A percentile compares a stretch with the other conserved stretches of the same genome.
Evolutionary conservation across 2,888 invertebrate genomes (phyloP).

Genomic region (Netelia inedita): DNA sequence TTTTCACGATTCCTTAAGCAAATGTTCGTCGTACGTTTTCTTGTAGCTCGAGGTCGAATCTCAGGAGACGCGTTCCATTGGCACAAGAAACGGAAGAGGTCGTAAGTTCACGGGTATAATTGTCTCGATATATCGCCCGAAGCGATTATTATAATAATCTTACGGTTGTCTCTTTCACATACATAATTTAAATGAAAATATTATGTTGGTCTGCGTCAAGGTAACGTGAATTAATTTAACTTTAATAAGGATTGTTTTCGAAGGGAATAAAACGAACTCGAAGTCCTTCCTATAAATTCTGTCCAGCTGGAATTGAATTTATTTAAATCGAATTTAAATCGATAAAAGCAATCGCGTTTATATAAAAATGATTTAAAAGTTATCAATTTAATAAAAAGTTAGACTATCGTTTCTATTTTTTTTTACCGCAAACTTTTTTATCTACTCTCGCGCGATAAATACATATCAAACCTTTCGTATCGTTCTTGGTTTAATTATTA

Average conservation of each 20-base stretch:
- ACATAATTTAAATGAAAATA: neutral
- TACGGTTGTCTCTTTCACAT: neutral
- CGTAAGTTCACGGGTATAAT: slow-evolving; percentile 45
- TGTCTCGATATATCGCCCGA: slow-evolving; percentile 22
- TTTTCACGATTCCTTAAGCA: slow-evolving; percentile 22
- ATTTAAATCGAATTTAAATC: neutral
- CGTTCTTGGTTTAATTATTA: slow-evolving; percentile 23
- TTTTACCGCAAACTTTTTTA: neutral
- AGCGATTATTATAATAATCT: slow-evolving; percentile 23
- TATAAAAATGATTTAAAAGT: neutral
- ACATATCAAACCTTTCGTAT: neutral
- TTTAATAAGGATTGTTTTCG: neutral
- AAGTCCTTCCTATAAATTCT: no score
- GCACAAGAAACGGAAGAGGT: slow-evolving; percentile 40
- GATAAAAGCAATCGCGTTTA: neutral
- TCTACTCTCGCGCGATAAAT: neutral
- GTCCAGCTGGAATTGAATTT: neutral
- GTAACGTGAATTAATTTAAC: neutral
- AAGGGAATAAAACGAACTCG: neutral
- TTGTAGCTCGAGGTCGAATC: slow-evolving; percentile 30
- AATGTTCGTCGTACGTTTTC: slow-evolving; percentile 11
- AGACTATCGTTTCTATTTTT: neutral
- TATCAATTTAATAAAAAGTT: neutral
- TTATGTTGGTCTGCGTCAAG: neutral
- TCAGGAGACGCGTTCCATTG: neutral